Percentiles rank a stretch among this genome's conserved stretches.
These are phyloP conservation scores for Peromyscus nudipes DNA, from an alignment of 2,797 vertebrate species.

Conservation along the genomic window DNA sequence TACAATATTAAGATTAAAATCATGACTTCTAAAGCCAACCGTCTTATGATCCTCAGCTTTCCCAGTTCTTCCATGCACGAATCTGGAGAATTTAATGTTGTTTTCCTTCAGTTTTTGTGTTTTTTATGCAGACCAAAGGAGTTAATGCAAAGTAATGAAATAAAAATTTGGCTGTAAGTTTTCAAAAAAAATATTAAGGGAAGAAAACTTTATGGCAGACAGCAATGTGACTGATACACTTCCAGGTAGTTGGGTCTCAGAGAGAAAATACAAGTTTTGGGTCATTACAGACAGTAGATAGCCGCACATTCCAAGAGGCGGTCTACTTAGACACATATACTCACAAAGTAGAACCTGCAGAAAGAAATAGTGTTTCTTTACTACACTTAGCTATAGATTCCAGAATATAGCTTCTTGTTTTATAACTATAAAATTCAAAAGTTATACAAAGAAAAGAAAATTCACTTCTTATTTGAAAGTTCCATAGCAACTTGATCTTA, in stretches of 20 bases:
- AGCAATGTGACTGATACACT: background rate
- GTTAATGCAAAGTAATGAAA: background rate
- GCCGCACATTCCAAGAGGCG: background rate
- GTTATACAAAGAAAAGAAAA: background rate
- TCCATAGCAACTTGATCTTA: background rate
- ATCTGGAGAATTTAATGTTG: background rate
- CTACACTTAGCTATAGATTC: background rate
- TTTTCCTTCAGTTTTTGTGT: background rate
- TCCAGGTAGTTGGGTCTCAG: background rate
- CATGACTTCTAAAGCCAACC: background rate
- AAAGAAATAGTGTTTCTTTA: slow-evolving; percentile 4
- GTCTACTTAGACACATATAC: background rate
- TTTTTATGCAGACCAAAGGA: background rate
- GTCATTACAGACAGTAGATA: background rate
- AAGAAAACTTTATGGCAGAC: background rate
- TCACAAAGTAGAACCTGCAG: background rate
- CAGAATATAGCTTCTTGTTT: slow-evolving; percentile 19
- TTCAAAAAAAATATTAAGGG: background rate
- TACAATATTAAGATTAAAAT: background rate
- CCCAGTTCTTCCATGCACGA: background rate
- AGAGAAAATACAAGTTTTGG: background rate
- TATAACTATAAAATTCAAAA: slow-evolving; percentile 11
- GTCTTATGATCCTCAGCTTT: background rate
- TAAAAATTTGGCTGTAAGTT: background rate
- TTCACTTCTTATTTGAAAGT: background rate